Percentiles rank a stretch among this genome's conserved stretches.
phyloP scores from a whole-genome alignment of 2,113 vertebrate genomes.

The Peromyscus californicus region DNA sequence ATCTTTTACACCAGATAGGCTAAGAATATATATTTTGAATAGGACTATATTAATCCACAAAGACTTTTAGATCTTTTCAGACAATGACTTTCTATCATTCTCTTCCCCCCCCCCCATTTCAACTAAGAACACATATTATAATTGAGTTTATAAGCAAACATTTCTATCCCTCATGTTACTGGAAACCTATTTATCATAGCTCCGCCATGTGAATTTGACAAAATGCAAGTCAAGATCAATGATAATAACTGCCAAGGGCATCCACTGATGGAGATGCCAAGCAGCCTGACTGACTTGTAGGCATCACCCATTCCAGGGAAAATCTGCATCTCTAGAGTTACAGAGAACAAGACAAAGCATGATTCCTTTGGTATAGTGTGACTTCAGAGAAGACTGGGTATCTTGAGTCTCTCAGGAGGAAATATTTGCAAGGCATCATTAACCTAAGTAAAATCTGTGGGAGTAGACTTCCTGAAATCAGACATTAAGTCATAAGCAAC shows the following conservation, averaged over 20 bases:
- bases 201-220: neutral
- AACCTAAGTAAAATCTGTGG: neutral
- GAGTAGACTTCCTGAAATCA: neutral
- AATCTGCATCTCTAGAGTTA: neutral
- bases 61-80: slow-evolving; percentile 13
- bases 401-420: neutral
- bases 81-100: neutral
- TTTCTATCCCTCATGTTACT: neutral
- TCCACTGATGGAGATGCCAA: neutral
- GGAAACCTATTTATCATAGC: neutral
- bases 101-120: neutral
- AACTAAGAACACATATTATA: slow-evolving; percentile 9
- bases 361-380: neutral
- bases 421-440: neutral
- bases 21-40: neutral
- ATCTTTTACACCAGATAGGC: neutral
- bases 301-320: neutral
- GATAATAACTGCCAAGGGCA: neutral
- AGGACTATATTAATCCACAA: neutral
- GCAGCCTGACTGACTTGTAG: neutral
- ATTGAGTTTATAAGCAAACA: neutral
- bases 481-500: neutral
- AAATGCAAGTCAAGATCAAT: neutral
- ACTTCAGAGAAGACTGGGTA: neutral
- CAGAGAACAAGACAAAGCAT: neutral